phyloP scores from a whole-genome alignment of 1,140 invertebrate species.

The Lordiphosa stackelbergi region DNA sequence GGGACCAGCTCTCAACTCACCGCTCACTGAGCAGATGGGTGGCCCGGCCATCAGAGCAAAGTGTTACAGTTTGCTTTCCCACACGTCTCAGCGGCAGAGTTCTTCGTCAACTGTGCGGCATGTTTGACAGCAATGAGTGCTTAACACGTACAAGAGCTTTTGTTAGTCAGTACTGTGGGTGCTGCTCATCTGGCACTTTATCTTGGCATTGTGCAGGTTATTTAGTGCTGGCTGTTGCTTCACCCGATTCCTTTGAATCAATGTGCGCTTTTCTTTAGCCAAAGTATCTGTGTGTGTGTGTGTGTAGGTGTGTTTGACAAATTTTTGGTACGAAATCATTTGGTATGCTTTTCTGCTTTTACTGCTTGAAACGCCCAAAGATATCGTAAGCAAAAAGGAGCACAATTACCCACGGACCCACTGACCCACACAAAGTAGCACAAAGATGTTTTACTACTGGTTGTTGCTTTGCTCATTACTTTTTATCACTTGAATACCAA shows the following conservation, averaged over 20 bases:
- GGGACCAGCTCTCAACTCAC: not conserved
- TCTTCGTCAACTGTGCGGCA: slow-evolving; percentile 65
- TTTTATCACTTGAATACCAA: slow-evolving; percentile 61
- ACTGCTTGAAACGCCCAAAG: slow-evolving; percentile 56
- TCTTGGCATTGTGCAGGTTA: slow-evolving; percentile 73
- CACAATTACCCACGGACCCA: slow-evolving; percentile 48
- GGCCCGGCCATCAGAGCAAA: slow-evolving; percentile 45
- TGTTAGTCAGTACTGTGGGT: slow-evolving; percentile 42
- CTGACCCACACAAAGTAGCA: slow-evolving; percentile 72
- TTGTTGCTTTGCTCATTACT: slow-evolving; percentile 70
- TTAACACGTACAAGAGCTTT: slow-evolving; percentile 71
- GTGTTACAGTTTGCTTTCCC: slow-evolving; percentile 67
- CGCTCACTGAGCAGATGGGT: not conserved
- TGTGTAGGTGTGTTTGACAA: slow-evolving; percentile 28
- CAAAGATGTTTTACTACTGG: slow-evolving; percentile 65
- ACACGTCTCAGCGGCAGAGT: slow-evolving; percentile 56
- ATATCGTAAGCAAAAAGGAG: slow-evolving; percentile 17
- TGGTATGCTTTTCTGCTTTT: slow-evolving; percentile 43
- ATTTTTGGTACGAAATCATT: slow-evolving; percentile 68
- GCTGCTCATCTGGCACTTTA: slow-evolving; percentile 69
- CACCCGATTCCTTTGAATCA: slow-evolving; percentile 32
- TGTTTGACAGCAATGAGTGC: slow-evolving; percentile 73
- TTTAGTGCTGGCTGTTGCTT: slow-evolving; percentile 50
- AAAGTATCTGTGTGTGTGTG: slow-evolving; percentile 24
- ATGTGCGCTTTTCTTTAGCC: slow-evolving; percentile 28